Evolutionary conservation across 2,113 vertebrate genomes (phyloP).

Genomic region (Heloderma charlesbogerti): DNA sequence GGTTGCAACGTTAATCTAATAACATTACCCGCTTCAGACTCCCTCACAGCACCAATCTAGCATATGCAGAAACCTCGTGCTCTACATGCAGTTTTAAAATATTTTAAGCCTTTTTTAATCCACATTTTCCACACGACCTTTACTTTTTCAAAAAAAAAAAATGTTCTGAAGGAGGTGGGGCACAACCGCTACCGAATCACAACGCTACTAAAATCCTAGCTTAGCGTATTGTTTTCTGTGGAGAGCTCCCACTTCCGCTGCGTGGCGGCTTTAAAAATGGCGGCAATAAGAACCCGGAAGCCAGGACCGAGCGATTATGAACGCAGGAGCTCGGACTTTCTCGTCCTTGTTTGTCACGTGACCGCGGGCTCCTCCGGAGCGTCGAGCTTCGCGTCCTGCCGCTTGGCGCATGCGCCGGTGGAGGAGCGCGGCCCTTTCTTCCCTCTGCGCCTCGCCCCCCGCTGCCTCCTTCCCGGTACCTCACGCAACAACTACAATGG

Average conservation of each 20-base stretch:
- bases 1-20: no score
- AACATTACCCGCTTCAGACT: no score
- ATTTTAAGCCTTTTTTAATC: no score
- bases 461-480: accelerated
- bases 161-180: no score
- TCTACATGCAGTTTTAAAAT: no score
- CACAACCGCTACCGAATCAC: background rate
- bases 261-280: background rate
- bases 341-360: background rate
- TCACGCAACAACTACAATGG: background rate
- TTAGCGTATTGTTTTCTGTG: background rate
- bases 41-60: no score
- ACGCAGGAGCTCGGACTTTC: no score
- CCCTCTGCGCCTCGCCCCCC: background rate
- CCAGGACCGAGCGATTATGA: background rate
- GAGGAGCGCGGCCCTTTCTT: accelerated
- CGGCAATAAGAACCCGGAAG: background rate
- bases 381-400: accelerated
- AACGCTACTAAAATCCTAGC: background rate
- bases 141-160: no score
- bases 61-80: no score
- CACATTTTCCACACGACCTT: no score
- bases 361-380: no score
- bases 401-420: background rate
- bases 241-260: background rate